These are phyloP conservation scores for Sinocyclocheilus maitianheensis DNA, from an alignment of 2,113 vertebrate genomes.

Conservation along the genomic window DNA sequence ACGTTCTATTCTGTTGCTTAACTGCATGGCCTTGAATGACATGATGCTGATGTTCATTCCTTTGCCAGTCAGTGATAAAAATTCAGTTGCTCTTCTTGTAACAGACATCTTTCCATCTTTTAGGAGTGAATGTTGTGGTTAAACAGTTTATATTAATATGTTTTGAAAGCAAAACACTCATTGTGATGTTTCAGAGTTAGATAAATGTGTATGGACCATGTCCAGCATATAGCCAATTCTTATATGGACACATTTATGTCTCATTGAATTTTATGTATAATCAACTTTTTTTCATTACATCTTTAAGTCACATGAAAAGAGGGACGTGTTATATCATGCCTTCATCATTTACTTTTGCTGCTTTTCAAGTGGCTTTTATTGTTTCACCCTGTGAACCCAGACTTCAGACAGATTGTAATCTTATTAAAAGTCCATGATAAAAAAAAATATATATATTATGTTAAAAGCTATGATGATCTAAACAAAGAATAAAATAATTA, in stretches of 20 bases:
- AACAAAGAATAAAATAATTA: too few relatives aligned
- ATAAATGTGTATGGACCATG: background rate
- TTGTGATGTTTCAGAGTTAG: background rate
- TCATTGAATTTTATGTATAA: background rate
- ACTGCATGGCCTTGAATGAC: background rate
- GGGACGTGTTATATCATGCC: background rate
- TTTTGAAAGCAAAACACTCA: background rate
- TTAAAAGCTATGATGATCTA: too few relatives aligned
- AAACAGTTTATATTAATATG: background rate
- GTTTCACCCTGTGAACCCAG: too few relatives aligned
- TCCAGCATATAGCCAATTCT: background rate
- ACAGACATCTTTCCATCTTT: background rate
- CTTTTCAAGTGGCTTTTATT: too few relatives aligned
- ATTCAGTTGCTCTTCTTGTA: background rate
- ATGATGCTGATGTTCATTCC: background rate
- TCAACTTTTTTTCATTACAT: too few relatives aligned
- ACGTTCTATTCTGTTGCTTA: background rate
- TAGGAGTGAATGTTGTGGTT: background rate
- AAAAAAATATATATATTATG: too few relatives aligned
- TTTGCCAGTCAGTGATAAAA: background rate
- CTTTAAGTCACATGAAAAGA: background rate
- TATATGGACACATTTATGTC: background rate
- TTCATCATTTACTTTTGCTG: background rate
- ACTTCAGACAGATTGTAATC: too few relatives aligned
- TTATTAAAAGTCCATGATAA: too few relatives aligned